A percentile compares a stretch with the other conserved stretches of the same genome.
Evolutionary conservation across 2,113 vertebrate genomes (phyloP).

Genomic region (Tetraodon nigroviridis): DNA sequence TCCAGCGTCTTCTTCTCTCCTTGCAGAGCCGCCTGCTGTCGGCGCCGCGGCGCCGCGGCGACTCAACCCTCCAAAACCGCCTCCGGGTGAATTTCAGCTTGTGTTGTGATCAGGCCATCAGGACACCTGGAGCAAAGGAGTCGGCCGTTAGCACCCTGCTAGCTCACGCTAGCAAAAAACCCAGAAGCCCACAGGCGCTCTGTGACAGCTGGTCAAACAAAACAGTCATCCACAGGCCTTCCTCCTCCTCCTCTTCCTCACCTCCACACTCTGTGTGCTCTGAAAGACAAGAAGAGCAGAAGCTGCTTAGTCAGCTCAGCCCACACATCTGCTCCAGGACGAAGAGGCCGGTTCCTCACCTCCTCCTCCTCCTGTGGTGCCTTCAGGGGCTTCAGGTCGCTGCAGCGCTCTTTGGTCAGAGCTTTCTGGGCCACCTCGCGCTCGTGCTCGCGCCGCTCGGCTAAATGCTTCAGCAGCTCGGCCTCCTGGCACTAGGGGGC

Average conservation of each 20-base stretch:
- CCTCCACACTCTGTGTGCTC: slow-evolving; percentile 92
- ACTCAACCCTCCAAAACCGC: slow-evolving; percentile 55
- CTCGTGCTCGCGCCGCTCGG: slow-evolving; percentile 86
- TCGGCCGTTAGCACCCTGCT: neutral
- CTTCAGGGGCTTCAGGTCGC: slow-evolving; percentile 82
- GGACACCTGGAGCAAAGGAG: slow-evolving; percentile 61
- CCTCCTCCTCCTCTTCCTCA: slow-evolving; percentile 65
- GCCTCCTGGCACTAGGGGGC: slow-evolving; percentile 85
- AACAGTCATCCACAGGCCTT: too few species aligned
- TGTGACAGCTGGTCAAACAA: neutral
- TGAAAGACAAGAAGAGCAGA: slow-evolving; percentile 64
- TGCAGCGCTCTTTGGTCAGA: slow-evolving; percentile 85
- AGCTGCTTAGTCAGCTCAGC: neutral
- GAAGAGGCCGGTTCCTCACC: slow-evolving; percentile 70
- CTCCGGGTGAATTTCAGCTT: slow-evolving; percentile 63
- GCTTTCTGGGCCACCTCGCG: slow-evolving; percentile 91
- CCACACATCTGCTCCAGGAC: neutral
- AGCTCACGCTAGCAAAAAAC: neutral
- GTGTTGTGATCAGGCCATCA: slow-evolving; percentile 75
- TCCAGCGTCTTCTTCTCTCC: slow-evolving; percentile 18
- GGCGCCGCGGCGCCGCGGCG: slow-evolving; percentile 42
- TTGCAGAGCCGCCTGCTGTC: slow-evolving; percentile 35
- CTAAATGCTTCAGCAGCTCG: slow-evolving; percentile 89
- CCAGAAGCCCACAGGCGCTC: neutral
- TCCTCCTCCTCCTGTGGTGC: slow-evolving; percentile 82